Evolutionary conservation across 1,140 invertebrate species (phyloP), one percentile per base, ranked within the genome.

Genomic region (Nomia melanderi): DNA sequence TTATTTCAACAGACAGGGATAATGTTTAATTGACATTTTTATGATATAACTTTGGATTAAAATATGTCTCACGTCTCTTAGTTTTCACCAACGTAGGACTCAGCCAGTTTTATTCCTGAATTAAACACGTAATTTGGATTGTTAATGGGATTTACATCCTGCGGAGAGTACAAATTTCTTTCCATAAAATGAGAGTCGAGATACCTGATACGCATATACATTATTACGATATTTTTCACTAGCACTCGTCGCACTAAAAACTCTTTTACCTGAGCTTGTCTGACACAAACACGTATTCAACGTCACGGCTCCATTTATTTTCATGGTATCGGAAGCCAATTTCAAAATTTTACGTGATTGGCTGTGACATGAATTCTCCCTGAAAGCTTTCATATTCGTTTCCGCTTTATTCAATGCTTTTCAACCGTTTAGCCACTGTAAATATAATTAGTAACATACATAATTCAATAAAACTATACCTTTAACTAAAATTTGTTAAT

Each of bases 141-240:
- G 39, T 71, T 70, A 77, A 71, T 77, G 33, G 25, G 44, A 71
- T 77, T 77, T 62, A 50, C 31, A 62, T 71, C 47, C 36, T 57
- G 11, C 20, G 33, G 8, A 33, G 33, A 29, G 25, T 20, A 12
- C n/a, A 31, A 31, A 64, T 63, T 53, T 36, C 36, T 9, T 1
- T 20, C 20, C 29, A 44, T 4, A 44, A 57, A 74, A 67, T 44
- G 50, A 75, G 72, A 66, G 36, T n/a, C 27, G 17, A 47, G 39
- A 29, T 27, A 47, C 39, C 59, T 76, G 53, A 67, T 67, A 41
- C 39, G 23, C 12, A 5, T 56, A 67, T 44, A 75, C 67, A 75
- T 67, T 67, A 75, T 67, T 27, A 25, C 27, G 36, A 56, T 41
- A 56, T 56, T 74, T 74, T 56, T 65, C 39, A 54, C 25, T 5